Evolutionary conservation across 1,140 invertebrate species (phyloP), one percentile per base, ranked within the genome.

Genomic region (Sesamia nonagrioides): DNA sequence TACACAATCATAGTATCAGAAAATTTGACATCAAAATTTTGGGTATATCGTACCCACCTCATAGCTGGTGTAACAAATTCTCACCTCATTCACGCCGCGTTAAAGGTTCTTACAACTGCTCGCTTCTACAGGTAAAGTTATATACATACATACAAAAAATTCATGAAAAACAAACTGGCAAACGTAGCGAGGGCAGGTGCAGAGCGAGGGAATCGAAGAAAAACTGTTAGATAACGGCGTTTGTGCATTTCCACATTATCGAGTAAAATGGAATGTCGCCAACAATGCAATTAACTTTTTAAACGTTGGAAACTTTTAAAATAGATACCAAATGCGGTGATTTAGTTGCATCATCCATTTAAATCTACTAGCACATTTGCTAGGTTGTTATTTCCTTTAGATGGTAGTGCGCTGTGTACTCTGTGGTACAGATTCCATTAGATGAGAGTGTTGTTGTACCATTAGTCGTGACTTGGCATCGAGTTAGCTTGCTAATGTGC

Each of bases 381-480:
- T 54, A 72, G 68, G 68, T 27, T 37, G 35, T 56, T 54, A 72
- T 77, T 77, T 77, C 61, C 60, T 42, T 69, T 48, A 69, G 52
- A 48, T 45, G 37, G 27, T 33, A 42, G 13, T 75, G 63, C 40
- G 17, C 63, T 45, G 56, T 54, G 35, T 68, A 27, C 63, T 45
- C 33, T 54, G 35, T 68, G 17, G 45, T 42, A 48, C 68, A 52
- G 35, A 68, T 68, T 54, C 56, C 58, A 86, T 86, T 79, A 84
- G 81, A 80, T 80, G 78, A 79, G 80, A 81, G 81, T 81, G 77
- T 82, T 85, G 85, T 86, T 83, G 82, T 79, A 66, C 83, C 82
- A 88, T 88, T 86, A 88, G 79, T 82, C 90, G 89, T 91, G 90
- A 90, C 89, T 89, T 88, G 89, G 88, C 88, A 92, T 90, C 88